Evolutionary conservation across 2,888 invertebrate genomes (phyloP), one percentile per base, ranked within the genome.

Genomic region (Oscheius sp.): DNA sequence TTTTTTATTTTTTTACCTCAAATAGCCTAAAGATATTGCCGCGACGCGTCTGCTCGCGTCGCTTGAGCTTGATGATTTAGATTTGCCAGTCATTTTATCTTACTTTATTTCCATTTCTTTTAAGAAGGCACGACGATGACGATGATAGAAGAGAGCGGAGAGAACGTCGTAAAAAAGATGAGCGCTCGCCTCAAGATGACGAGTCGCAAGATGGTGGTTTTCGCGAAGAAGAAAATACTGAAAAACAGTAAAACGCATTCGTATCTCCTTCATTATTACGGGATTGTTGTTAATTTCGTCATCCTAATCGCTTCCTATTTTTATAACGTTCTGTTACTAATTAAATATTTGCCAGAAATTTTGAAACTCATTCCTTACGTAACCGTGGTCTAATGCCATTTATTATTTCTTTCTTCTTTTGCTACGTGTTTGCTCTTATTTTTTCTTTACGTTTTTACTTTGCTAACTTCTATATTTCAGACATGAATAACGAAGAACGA

Each of bases 71-170:
- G 10, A 46, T 20, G n/a, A n/a, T n/a, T n/a, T n/a, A n/a, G n/a
- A n/a, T n/a, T n/a, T n/a, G n/a, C 17, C 23, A 27, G 17, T 52
- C 20, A 27, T 52, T 52, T 52, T 52, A n/a, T 52, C 25, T 52
- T 5, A 53, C 31, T 15, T 4, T 17, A 20, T 10, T 33, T 15
- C 17, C 6, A 20, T 33, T 0, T n/a, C n/a, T n/a, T 58, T 58
- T 39, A n/a, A 58, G 64, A 33, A 31, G 64, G 10, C 48, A 48
- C 10, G 63, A 63, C 25, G 64, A 64, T 6, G 64, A 64, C 1
- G 48, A 50, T 3, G 64, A 64, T 20, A n/a, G 64, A n/a, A 31
- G 34, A 23, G 64, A 50, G 10, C 25, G 64, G 20, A 29, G 64
- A 29, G 29, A 46, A 31, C 48, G 64, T 3, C 17, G 64, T 4